Evolutionary conservation across 2,113 vertebrate genomes (phyloP).

Genomic region (Psilopogon haemacephalus): DNA sequence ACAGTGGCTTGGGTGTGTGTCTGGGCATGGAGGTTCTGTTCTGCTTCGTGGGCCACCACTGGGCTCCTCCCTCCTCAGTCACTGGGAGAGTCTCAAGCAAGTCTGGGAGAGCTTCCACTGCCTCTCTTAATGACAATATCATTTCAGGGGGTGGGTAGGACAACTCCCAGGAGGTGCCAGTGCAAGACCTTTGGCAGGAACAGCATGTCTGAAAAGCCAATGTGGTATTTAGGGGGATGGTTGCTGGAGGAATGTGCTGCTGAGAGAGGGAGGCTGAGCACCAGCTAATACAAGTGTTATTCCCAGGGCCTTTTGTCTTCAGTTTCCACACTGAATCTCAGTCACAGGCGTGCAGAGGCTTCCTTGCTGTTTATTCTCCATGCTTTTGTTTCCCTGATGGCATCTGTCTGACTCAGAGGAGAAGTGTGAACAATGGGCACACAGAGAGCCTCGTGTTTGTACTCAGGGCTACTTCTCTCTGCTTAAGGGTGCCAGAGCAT

Average conservation of each 20-base stretch:
- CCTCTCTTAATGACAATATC: background rate
- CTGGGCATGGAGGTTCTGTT: background rate
- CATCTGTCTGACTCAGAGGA: constrained; percentile 49
- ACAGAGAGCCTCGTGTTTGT: background rate
- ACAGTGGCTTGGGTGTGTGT: background rate
- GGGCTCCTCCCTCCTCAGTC: background rate
- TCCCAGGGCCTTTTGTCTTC: constrained; percentile 34
- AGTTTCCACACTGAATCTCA: background rate
- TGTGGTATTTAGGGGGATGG: background rate
- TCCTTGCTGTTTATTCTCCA: constrained; percentile 41
- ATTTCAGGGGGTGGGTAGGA: background rate
- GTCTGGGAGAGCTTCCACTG: background rate
- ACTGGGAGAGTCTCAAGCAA: background rate
- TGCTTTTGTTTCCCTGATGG: constrained; percentile 23
- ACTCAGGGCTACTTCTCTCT: background rate
- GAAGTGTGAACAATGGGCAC: constrained; percentile 10
- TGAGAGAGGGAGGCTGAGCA: background rate
- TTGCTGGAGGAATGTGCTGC: background rate
- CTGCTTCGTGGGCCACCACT: background rate
- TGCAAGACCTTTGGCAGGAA: background rate
- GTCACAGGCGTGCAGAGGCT: background rate
- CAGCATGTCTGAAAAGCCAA: background rate
- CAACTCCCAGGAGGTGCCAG: background rate
- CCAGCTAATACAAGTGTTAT: background rate
- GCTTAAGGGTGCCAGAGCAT: background rate